Base-by-base conservation (phyloP, 2,888 invertebrate species). In the Melanophora roralis region DNA sequence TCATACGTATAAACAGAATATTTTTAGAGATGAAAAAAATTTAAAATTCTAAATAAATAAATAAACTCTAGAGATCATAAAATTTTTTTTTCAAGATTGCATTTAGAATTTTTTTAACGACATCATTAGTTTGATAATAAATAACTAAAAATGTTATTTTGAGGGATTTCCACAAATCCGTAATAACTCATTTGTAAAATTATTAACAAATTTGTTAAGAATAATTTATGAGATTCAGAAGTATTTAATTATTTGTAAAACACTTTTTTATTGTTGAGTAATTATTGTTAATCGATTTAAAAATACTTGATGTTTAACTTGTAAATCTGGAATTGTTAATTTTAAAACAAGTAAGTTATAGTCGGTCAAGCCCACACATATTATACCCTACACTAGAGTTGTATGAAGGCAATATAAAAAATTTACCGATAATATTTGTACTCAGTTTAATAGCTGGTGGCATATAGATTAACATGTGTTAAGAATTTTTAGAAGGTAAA, bases 81-180 rank as follows among this genome's bases (percentile, higher is more conserved):
- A 2, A 4, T n/a, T 38, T 38, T 47, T 23, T 57, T 43, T 9
- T 16, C 12, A 9, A 34, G 21, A 55, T 27, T 67, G 49, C 59
- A 16, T 23, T 68, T 62, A 59, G 64, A 73, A 73, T 59, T 80
- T 76, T 73, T 65, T 53, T 68, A 68, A 80, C 76, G 76, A 80
- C 72, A 77, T 80, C 76, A 80, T 80, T 60, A 57, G 47, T 34
- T 27, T 7, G 36, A 40, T 45, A 23, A 36, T 53, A 34, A 53
- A 36, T 19, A 6, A 34, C n/a, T n/a, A 21, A 21, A 59, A 23
- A 36, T 36, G 12, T 27, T 45, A 2, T 23, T 38, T 0, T 53
- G 11, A 34, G 6, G 19, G 49, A 11, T n/a, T 40, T 38, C 19
- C 14, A 51, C 53, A 71, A 40, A 53, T 71, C 47, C 49, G n/a